A percentile compares a stretch with the other conserved stretches of the same genome.
These are phyloP conservation scores for Serilophus lunatus DNA, from an alignment of 2,113 vertebrate species.

Conservation along the genomic window DNA sequence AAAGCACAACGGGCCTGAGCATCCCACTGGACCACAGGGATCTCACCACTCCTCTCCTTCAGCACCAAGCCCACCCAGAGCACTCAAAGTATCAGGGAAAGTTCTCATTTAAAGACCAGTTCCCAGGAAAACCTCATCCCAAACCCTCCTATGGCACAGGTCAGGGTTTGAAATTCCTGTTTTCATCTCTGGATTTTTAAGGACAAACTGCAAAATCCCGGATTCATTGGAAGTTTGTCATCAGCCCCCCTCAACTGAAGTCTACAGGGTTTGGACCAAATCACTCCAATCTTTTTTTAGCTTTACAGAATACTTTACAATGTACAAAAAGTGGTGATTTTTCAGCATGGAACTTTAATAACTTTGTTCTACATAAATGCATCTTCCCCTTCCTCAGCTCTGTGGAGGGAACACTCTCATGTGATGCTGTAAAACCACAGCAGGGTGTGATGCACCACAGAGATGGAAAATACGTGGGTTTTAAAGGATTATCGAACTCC, in stretches of 20 bases:
- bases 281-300: neutral
- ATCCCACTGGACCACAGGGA: neutral
- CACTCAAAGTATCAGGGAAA: neutral
- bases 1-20: neutral
- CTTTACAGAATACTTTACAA: neutral
- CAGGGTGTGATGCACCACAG: rapidly evolving
- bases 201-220: neutral
- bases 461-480: neutral
- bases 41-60: neutral
- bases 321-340: neutral
- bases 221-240: neutral
- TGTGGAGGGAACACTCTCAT: rapidly evolving
- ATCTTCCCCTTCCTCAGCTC: neutral
- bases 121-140: neutral
- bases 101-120: rapidly evolving
- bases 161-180: rapidly evolving
- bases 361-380: neutral
- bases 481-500: neutral
- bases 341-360: neutral
- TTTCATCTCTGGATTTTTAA: neutral
- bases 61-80: neutral
- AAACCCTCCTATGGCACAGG: neutral
- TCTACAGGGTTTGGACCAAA: neutral
- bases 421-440: neutral
- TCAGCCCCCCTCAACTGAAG: neutral